phyloP scores from a whole-genome alignment of 2,797 vertebrate species.

The Falco naumanni region DNA sequence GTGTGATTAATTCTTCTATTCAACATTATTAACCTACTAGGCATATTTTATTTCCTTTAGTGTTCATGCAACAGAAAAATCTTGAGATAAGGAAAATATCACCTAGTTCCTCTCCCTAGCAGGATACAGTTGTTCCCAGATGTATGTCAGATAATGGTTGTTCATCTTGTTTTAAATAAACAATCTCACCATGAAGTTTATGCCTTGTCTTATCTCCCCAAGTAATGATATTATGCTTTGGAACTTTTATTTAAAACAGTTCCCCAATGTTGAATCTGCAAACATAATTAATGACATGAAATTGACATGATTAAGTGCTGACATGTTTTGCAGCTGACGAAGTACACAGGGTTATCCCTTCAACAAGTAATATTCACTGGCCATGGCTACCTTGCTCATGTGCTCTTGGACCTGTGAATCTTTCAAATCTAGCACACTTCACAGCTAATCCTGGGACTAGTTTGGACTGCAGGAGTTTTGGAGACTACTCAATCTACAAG shows the following conservation, averaged over 20 bases:
- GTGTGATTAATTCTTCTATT: neutral
- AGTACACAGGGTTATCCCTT: neutral
- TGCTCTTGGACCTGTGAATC: neutral
- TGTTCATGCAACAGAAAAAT: neutral
- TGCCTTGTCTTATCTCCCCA: neutral
- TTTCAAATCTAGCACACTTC: neutral
- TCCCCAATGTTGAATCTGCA: fast-evolving
- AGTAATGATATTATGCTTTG: neutral
- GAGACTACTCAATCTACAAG: neutral
- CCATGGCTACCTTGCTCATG: fast-evolving
- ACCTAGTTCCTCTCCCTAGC: neutral
- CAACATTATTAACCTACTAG: neutral
- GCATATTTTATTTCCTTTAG: neutral
- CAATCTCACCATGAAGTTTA: neutral
- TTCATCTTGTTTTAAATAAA: neutral
- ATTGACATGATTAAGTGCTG: neutral
- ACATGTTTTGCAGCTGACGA: neutral
- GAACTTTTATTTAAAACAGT: neutral
- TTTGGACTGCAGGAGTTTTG: neutral
- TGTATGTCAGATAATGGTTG: neutral
- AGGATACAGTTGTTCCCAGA: neutral
- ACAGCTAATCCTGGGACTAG: neutral
- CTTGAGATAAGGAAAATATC: neutral
- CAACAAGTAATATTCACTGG: neutral
- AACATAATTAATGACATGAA: neutral